phyloP scores from a whole-genome alignment of 2,797 vertebrate genomes.

The Megalops cyprinoides region DNA sequence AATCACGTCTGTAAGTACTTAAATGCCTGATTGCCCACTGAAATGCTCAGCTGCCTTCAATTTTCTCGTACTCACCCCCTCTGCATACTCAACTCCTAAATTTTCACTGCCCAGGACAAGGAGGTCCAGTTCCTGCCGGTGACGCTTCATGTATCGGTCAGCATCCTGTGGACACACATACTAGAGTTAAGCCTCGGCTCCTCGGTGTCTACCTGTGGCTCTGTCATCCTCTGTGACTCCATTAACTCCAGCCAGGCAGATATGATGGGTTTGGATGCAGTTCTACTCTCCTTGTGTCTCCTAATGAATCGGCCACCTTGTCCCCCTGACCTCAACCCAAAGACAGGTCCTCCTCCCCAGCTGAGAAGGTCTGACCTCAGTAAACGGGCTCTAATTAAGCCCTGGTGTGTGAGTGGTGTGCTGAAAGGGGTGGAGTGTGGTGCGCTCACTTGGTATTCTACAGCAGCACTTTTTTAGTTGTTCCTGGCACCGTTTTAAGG shows the following conservation, averaged over 20 bases:
- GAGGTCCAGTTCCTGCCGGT: slow-evolving; percentile 86
- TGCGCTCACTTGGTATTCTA: slow-evolving; percentile 26
- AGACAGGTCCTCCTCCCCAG: neutral
- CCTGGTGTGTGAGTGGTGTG: slow-evolving; percentile 23
- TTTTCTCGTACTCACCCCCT: slow-evolving; percentile 77
- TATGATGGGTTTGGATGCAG: neutral
- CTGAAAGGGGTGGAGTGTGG: slow-evolving; percentile 41
- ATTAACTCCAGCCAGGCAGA: neutral
- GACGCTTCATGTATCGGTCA: slow-evolving; percentile 76
- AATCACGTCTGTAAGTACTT: neutral
- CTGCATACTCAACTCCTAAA: slow-evolving; percentile 82
- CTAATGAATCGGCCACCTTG: neutral
- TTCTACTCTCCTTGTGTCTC: neutral
- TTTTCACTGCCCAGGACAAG: slow-evolving; percentile 78
- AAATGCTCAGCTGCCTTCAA: neutral
- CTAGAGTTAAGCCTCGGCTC: neutral
- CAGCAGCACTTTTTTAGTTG: slow-evolving; percentile 30
- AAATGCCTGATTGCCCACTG: neutral
- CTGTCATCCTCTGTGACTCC: neutral
- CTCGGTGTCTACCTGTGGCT: neutral
- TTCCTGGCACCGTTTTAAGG: slow-evolving; percentile 39
- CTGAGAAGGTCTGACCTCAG: neutral
- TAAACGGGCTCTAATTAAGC: neutral
- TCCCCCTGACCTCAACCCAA: neutral
- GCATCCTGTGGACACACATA: slow-evolving; percentile 72